Conservation (phyloP, 2,797 vertebrate species). For the Acrossocheilus fasciatus region DNA sequence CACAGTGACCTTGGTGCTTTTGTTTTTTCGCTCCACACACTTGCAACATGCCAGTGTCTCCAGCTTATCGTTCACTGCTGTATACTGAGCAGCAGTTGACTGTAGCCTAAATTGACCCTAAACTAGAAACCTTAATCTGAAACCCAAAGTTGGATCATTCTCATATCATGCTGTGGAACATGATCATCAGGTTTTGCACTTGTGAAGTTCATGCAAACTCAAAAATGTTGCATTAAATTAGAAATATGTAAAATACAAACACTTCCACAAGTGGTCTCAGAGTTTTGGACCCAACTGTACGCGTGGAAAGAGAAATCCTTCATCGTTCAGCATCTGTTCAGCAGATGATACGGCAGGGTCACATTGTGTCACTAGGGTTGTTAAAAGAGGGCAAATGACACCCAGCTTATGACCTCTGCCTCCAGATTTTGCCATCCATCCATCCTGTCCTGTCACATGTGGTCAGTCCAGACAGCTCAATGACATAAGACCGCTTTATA, state of each 20-base stretch:
- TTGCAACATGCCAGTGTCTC: slow-evolving; percentile 27
- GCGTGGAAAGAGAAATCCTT: neutral
- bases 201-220: neutral
- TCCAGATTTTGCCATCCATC: neutral
- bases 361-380: slow-evolving; percentile 14
- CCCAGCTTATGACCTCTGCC: neutral
- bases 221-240: neutral
- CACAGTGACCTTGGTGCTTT: slow-evolving; percentile 55
- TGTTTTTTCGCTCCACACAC: slow-evolving; percentile 41
- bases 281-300: neutral
- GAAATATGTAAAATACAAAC: neutral
- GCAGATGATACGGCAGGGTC: slow-evolving; percentile 41
- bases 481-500: neutral
- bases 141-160: neutral
- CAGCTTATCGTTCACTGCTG: slow-evolving; percentile 36
- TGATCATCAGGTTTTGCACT: neutral
- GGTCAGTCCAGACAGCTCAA: slow-evolving; percentile 12
- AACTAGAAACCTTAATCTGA: neutral
- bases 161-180: neutral
- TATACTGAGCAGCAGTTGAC: slow-evolving; percentile 10
- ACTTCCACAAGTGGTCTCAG: neutral
- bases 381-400: slow-evolving; percentile 42
- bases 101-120: slow-evolving; percentile 23
- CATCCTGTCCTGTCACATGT: neutral
- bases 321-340: slow-evolving; percentile 22